Conservation (phyloP, 2,888 invertebrate species). For the Ametastegia equiseti region DNA sequence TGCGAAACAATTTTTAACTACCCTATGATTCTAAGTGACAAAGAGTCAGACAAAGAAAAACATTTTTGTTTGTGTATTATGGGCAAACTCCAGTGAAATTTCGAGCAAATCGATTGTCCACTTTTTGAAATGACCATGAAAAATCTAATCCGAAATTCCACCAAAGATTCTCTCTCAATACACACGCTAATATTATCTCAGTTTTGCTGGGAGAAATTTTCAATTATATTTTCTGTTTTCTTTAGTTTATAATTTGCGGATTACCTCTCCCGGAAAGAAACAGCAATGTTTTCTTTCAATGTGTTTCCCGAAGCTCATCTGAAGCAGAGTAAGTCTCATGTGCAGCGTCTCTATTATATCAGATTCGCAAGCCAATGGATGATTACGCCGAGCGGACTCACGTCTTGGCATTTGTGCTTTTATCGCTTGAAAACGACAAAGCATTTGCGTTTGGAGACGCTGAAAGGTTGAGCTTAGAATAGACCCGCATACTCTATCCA, state of each 20-base stretch:
- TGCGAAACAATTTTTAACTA: too few species aligned
- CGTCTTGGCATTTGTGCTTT: constrained; percentile 95
- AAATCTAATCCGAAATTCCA: too few species aligned
- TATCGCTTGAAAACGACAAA: constrained; percentile 90
- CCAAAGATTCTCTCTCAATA: too few species aligned
- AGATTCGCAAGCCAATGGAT: constrained; percentile 93
- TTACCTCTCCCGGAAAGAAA: constrained; percentile 95
- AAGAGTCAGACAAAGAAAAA: background rate
- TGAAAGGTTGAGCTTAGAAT: constrained; percentile 92
- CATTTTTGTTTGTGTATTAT: background rate
- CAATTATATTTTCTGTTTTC: background rate
- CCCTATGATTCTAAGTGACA: too few species aligned
- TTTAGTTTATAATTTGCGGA: background rate
- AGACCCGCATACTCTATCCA: constrained; percentile 88
- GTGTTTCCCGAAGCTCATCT: constrained; percentile 97
- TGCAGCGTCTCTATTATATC: constrained; percentile 96
- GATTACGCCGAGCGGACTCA: constrained; percentile 93
- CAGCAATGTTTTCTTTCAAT: constrained; percentile 95
- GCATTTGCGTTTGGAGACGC: constrained; percentile 90
- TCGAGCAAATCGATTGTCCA: too few species aligned
- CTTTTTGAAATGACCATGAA: too few species aligned
- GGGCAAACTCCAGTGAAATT: background rate
- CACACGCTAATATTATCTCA: too few species aligned
- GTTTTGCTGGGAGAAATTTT: too few species aligned
- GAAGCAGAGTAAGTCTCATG: constrained; percentile 92